These are phyloP conservation scores for Pseudachorutes palmiensis DNA, from an alignment of 1,140 invertebrate genomes.

Conservation along the genomic window DNA sequence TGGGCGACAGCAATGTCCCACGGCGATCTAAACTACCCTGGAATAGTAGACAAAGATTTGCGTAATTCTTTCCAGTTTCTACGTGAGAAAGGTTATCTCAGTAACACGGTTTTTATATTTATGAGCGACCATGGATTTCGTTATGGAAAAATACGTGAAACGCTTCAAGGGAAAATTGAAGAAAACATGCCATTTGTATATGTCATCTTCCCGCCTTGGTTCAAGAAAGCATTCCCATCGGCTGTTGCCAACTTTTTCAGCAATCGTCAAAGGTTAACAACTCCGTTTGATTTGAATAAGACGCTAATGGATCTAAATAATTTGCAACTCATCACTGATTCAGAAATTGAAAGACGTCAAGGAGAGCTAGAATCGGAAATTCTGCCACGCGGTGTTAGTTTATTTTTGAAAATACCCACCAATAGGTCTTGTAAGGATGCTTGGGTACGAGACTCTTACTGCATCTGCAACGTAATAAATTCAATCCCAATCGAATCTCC, in stretches of 20 bases:
- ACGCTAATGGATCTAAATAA: constrained; percentile 25
- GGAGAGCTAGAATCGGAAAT: not conserved
- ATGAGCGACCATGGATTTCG: constrained; percentile 41
- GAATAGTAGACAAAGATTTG: constrained; percentile 52
- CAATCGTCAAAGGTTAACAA: constrained; percentile 26
- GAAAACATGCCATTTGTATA: constrained; percentile 33
- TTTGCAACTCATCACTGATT: not conserved
- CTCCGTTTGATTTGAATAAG: constrained; percentile 29
- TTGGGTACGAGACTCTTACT: constrained; percentile 18
- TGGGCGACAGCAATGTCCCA: constrained; percentile 70
- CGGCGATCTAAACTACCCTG: constrained; percentile 62
- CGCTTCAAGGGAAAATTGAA: constrained; percentile 32
- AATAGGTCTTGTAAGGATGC: constrained; percentile 22
- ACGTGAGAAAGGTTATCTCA: constrained; percentile 10
- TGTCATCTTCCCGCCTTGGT: constrained; percentile 24
- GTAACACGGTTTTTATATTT: constrained; percentile 25
- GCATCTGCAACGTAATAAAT: constrained; percentile 18
- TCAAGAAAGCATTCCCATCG: not conserved
- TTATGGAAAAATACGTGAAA: constrained; percentile 42
- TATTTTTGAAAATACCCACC: constrained; percentile 17
- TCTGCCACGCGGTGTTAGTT: constrained; percentile 20
- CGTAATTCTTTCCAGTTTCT: constrained; percentile 7
- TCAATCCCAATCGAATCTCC: not conserved
- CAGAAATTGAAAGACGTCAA: not conserved
- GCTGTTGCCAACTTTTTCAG: constrained; percentile 20